Evolutionary conservation across 2,888 invertebrate species (phyloP).

Genomic region (Drosophila vallismaia): DNA sequence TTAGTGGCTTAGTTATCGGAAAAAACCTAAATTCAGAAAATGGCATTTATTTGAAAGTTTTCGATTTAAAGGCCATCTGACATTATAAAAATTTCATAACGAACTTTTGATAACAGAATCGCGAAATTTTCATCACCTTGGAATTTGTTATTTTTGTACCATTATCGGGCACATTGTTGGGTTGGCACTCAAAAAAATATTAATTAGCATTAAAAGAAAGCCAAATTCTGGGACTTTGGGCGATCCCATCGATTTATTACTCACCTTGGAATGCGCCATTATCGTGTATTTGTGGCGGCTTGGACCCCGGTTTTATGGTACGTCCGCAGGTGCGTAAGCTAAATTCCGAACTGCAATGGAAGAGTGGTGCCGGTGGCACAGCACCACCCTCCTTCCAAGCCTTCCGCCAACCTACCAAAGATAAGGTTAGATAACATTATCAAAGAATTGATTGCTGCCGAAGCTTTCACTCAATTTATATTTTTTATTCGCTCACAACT

Average conservation of each 20-base stretch:
- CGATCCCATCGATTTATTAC: constrained; percentile 19
- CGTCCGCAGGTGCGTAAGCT: constrained; percentile 25
- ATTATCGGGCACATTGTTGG: constrained; percentile 1
- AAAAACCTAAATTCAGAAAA: no score
- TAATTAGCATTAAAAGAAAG: constrained; percentile 12
- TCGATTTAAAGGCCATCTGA: constrained; percentile 1
- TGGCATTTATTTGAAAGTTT: background rate
- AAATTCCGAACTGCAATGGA: constrained; percentile 30
- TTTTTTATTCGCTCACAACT: constrained; percentile 9
- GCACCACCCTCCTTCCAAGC: background rate
- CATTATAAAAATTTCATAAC: constrained; percentile 21
- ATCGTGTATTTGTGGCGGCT: constrained; percentile 3
- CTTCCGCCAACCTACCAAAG: background rate
- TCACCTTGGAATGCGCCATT: constrained; percentile 47
- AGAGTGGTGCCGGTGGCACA: constrained; percentile 2
- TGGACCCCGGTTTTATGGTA: background rate
- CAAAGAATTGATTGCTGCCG: constrained; percentile 45
- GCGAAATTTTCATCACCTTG: constrained; percentile 6
- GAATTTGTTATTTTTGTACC: constrained; percentile 1
- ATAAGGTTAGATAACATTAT: constrained; percentile 53
- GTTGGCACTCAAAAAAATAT: constrained; percentile 1
- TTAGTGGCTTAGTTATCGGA: background rate
- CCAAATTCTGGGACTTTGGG: constrained; percentile 10
- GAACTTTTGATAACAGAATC: constrained; percentile 13
- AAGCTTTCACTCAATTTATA: constrained; percentile 47